Evolutionary conservation across 2,888 invertebrate species (phyloP).

Genomic region (Erannis defoliaria): DNA sequence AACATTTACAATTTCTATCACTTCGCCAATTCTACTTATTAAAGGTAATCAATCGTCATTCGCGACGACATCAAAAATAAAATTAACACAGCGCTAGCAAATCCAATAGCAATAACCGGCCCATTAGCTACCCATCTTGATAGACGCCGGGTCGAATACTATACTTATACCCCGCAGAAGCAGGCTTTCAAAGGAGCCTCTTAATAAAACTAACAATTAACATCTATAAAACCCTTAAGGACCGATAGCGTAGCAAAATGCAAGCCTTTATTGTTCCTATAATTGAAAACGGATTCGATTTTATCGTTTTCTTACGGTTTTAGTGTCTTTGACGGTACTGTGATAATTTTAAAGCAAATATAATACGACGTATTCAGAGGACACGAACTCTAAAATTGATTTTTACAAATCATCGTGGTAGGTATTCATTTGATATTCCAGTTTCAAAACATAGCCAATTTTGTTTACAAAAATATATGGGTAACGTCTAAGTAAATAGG

Average conservation of each 20-base stretch:
- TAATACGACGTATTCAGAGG: conserved; percentile 31
- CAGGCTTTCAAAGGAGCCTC: conserved; percentile 53
- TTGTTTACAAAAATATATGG: too few species aligned
- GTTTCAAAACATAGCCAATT: neutral
- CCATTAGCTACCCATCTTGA: conserved; percentile 72
- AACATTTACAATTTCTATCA: conserved; percentile 53
- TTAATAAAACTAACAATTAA: conserved; percentile 80
- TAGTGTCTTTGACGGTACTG: conserved; percentile 32
- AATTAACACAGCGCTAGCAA: conserved; percentile 53
- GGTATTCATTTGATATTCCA: neutral
- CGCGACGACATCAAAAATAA: conserved; percentile 54
- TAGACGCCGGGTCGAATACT: conserved; percentile 56
- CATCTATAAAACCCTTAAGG: conserved; percentile 71
- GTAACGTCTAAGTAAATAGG: too few species aligned
- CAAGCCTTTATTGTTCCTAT: conserved; percentile 64
- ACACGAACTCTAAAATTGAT: conserved; percentile 42
- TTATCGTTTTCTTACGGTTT: conserved; percentile 45
- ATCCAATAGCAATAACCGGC: conserved; percentile 73
- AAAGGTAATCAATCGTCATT: conserved; percentile 53
- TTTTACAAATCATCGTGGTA: neutral
- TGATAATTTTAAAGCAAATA: conserved; percentile 27
- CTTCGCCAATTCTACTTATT: conserved; percentile 44
- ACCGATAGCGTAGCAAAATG: conserved; percentile 49
- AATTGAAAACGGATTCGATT: conserved; percentile 63
- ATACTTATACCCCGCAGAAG: conserved; percentile 60